phyloP scores from a whole-genome alignment of 2,113 vertebrate genomes.

The Salvelinus sp. region DNA sequence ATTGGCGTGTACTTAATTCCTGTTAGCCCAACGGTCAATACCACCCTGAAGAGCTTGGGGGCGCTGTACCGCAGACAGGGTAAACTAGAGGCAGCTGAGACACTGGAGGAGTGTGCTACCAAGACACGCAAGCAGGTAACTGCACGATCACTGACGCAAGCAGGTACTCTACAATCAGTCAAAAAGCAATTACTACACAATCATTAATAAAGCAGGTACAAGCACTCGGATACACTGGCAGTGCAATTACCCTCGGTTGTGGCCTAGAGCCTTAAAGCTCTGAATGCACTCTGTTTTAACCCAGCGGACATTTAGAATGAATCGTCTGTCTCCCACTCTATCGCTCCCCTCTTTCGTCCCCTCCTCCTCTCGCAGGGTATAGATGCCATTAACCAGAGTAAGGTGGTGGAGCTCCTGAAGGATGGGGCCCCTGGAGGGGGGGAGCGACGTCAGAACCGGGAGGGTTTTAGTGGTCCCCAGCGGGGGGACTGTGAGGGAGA shows the following conservation, averaged over 20 bases:
- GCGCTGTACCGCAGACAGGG: conserved; percentile 88
- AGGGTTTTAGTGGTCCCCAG: conserved; percentile 49
- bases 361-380: conserved; percentile 72
- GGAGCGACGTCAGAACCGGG: conserved; percentile 72
- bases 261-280: background rate
- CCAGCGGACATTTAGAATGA: too few species aligned
- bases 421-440: conserved; percentile 67
- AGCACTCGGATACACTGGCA: too few species aligned
- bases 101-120: conserved; percentile 85
- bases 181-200: too few species aligned
- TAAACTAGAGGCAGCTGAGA: conserved; percentile 88
- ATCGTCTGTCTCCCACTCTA: too few species aligned
- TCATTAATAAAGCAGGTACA: too few species aligned
- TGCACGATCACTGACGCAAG: background rate
- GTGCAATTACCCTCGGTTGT: too few species aligned
- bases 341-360: background rate
- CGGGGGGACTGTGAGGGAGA: conserved; percentile 71
- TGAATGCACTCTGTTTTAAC: background rate
- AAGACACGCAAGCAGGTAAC: conserved; percentile 86
- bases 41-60: conserved; percentile 85
- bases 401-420: conserved; percentile 87
- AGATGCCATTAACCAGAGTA: conserved; percentile 86
- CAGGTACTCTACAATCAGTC: too few species aligned
- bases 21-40: conserved; percentile 84
- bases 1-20: background rate